Evolutionary conservation across 2,113 vertebrate genomes (phyloP), one percentile per base, ranked within the genome.

Genomic region (Xyrauchen texanus): DNA sequence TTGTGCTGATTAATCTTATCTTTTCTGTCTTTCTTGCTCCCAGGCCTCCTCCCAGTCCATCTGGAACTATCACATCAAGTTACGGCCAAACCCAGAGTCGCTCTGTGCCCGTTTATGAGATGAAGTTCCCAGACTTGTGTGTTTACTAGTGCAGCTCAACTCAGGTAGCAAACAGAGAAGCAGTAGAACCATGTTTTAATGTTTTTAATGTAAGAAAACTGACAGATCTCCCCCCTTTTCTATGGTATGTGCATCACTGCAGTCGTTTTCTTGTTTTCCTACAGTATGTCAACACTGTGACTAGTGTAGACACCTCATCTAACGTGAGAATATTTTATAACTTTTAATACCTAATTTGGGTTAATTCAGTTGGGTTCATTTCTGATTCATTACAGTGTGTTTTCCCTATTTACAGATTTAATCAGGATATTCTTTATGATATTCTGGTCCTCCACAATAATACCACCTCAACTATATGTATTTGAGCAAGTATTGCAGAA

Each of bases 111-210:
- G 95, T 98, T 85, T 99, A 98, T 0, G 97, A 99, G 93, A 99
- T 99, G 97, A 98, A 98, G 85, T 98, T 99, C 81, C 97, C 97
- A 0, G 97, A 99, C 83, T 93, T 99, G 61, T 99, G 97, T 0
- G 97, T 99, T n/a, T 98, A 98, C 89, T 99, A 94, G 85, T 8
- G 62, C 63, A 51, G 70, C 90, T 10, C 34, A 61, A 16, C 52
- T 42, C 44, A 55, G 64, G 71, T 64, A 77, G 57, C 74, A 68
- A 55, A 34, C 21, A 34, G 21, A 34, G 21, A 34, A 34, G 21
- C 21, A 34, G 21, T 34, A 34, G 21, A 34, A 34, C 21, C 21
- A 34, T 72, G 34, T 74, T 63, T 74, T 51, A 4, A 74, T 51
- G 71, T 74, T 74, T 73, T 51, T 47, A 51, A 51, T 34, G 16